phyloP scores from a whole-genome alignment of 2,797 vertebrate genomes.

The Heteromormyrus szaboi region DNA sequence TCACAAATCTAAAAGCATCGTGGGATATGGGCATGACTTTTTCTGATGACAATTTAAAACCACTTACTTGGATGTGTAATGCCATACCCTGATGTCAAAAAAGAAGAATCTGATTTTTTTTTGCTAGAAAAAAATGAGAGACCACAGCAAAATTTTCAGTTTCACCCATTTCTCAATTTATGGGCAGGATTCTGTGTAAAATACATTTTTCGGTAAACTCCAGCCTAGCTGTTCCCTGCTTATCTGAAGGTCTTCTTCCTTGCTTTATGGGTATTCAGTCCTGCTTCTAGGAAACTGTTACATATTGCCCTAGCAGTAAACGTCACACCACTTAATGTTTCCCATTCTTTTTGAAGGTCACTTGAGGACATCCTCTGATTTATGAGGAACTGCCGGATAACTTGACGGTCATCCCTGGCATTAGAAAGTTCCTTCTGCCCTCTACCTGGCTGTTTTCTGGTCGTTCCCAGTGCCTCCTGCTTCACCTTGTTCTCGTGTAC shows the following conservation, averaged over 20 bases:
- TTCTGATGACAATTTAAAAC: not conserved
- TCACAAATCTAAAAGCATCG: constrained; percentile 68
- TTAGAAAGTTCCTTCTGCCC: not conserved
- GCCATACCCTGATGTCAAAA: not conserved
- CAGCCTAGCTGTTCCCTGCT: not conserved
- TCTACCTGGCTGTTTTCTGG: not conserved
- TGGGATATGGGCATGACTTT: not conserved
- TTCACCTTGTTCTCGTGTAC: not conserved
- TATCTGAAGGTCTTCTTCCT: not conserved
- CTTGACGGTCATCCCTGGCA: not conserved
- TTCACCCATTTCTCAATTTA: not conserved
- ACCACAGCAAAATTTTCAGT: not conserved
- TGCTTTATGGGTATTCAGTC: not conserved
- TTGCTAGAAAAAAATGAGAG: not conserved
- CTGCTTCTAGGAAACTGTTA: not conserved
- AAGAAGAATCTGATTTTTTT: not conserved
- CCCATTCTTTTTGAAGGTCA: not conserved
- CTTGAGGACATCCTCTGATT: not conserved
- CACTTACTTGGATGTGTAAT: not conserved
- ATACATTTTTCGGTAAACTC: not conserved
- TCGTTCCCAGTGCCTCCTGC: not conserved
- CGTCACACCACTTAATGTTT: not conserved
- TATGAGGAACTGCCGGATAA: not conserved
- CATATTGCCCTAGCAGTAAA: not conserved
- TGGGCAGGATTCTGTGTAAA: not conserved